These are phyloP conservation scores for Vannuccia rotundouncinata DNA, from an alignment of 2,888 invertebrate species.

Conservation along the genomic window DNA sequence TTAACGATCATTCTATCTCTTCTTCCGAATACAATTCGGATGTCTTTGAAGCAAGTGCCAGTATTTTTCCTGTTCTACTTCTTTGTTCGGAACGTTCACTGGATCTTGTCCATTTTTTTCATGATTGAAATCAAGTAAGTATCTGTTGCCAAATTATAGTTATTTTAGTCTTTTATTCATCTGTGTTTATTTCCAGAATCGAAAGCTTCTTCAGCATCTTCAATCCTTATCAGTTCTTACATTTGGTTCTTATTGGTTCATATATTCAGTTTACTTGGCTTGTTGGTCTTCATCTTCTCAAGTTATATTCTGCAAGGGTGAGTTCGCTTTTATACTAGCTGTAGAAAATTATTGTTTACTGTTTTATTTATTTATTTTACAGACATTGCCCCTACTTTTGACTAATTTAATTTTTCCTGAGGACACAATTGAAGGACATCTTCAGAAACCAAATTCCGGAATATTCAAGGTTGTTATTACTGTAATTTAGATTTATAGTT, in stretches of 20 bases:
- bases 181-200: not conserved
- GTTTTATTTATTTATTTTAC: not conserved
- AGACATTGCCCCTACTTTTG: not conserved
- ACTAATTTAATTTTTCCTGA: not conserved
- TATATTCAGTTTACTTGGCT: constrained; percentile 24
- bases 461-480: not conserved
- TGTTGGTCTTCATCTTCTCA: not conserved
- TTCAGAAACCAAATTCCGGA: not conserved
- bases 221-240: not conserved
- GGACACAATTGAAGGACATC: not conserved
- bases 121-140: constrained; percentile 1
- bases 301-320: not conserved
- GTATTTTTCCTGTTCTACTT: not conserved
- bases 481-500: no score
- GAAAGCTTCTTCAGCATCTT: not conserved
- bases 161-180: not conserved
- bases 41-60: not conserved
- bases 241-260: not conserved
- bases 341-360: no score
- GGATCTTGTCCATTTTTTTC: not conserved
- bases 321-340: no score
- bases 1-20: not conserved
- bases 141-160: not conserved
- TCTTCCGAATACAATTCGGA: not conserved
- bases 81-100: not conserved